Conservation (phyloP, 2,797 vertebrate genomes). For the Myotis myotis region DNA sequence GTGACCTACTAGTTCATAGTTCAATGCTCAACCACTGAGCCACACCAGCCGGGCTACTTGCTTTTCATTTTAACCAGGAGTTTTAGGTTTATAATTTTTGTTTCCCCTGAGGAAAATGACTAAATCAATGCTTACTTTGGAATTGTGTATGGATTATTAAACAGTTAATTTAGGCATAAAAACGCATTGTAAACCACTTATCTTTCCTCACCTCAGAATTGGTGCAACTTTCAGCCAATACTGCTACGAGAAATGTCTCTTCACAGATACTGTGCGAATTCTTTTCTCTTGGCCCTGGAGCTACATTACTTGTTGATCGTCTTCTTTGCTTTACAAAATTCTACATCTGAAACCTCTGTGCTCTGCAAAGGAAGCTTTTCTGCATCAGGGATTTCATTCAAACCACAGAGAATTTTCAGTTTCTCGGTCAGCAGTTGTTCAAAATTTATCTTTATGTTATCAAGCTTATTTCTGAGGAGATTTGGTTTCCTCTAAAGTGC, state of each 20-base stretch:
- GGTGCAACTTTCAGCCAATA: neutral
- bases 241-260: slow-evolving; percentile 38
- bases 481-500: slow-evolving; percentile 32
- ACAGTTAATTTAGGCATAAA: slow-evolving; percentile 18
- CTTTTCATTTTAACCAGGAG: slow-evolving; percentile 45
- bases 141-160: neutral
- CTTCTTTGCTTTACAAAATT: slow-evolving; percentile 60
- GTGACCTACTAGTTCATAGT: too few relatives aligned
- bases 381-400: slow-evolving; percentile 37
- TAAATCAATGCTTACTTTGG: slow-evolving; percentile 33
- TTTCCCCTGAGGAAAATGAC: neutral
- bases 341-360: neutral
- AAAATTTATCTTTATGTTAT: slow-evolving; percentile 60
- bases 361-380: slow-evolving; percentile 6
- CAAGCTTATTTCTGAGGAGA: slow-evolving; percentile 57
- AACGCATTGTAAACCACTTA: neutral
- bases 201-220: neutral
- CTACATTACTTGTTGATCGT: slow-evolving; percentile 24
- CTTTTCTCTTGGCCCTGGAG: slow-evolving; percentile 40
- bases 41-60: neutral
- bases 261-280: neutral
- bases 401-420: slow-evolving; percentile 11
- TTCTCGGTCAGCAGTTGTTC: slow-evolving; percentile 32
- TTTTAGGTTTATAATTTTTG: slow-evolving; percentile 25
- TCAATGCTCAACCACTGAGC: too few relatives aligned